Conservation (phyloP, 2,113 vertebrate species). For the Platichthys stellatus region DNA sequence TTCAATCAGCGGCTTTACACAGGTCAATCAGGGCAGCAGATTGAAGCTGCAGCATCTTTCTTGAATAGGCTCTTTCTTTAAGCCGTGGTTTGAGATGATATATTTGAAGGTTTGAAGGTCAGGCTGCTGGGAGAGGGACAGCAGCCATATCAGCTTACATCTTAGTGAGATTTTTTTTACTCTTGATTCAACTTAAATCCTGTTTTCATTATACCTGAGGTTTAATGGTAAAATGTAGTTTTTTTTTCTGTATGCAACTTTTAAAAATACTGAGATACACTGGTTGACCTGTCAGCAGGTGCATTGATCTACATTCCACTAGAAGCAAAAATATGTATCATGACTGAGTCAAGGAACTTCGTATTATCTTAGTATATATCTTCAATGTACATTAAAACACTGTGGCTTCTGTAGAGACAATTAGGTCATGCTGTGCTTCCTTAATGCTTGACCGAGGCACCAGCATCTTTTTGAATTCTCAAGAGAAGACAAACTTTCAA, state of each 20-base stretch:
- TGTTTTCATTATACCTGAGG: neutral
- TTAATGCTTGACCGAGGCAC: too few species aligned
- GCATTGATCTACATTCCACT: too few species aligned
- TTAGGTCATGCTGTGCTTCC: too few species aligned
- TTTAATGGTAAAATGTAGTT: neutral
- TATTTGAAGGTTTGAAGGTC: constrained; percentile 25
- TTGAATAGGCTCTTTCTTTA: neutral
- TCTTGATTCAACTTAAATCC: too few species aligned
- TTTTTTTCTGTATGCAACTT: neutral
- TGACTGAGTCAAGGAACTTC: too few species aligned
- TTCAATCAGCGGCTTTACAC: constrained; percentile 25
- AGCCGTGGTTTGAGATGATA: constrained; percentile 3
- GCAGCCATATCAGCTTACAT: neutral
- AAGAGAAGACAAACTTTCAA: too few species aligned
- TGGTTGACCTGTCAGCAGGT: neutral
- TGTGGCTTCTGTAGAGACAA: too few species aligned
- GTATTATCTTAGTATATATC: too few species aligned
- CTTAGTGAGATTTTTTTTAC: neutral
- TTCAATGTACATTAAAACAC: too few species aligned
- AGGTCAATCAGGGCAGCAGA: constrained; percentile 29
- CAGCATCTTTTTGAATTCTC: too few species aligned
- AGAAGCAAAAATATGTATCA: too few species aligned
- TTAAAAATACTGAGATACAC: neutral
- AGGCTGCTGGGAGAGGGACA: neutral
- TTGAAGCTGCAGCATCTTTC: constrained; percentile 8